These are phyloP conservation scores for Acleris sparsana DNA, from an alignment of 2,888 invertebrate species.

Conservation along the genomic window DNA sequence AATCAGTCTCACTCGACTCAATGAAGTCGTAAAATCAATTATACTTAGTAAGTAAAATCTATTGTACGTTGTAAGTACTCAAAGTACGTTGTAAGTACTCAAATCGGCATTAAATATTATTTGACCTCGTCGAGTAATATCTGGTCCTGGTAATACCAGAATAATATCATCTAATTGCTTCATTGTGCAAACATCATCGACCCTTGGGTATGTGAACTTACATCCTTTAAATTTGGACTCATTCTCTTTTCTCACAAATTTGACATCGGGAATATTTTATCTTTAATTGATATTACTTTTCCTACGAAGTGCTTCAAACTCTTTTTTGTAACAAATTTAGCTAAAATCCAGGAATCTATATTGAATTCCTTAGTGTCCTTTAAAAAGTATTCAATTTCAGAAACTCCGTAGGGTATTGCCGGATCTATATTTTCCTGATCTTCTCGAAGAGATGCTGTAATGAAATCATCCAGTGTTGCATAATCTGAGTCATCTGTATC, in stretches of 20 bases:
- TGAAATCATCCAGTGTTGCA: conserved; percentile 19
- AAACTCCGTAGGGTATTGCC: not conserved
- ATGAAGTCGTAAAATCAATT: no score
- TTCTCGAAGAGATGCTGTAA: conserved; percentile 3
- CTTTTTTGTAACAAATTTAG: no score
- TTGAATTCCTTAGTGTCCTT: no score
- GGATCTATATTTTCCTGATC: conserved; percentile 29
- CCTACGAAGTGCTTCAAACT: no score
- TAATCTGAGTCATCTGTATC: conserved; percentile 24
- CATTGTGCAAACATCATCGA: conserved; percentile 38
- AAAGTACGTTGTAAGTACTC: conserved; percentile 5
- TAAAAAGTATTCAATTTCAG: no score
- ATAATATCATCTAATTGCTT: conserved; percentile 33
- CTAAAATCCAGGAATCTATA: no score
- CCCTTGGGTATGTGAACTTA: conserved; percentile 36
- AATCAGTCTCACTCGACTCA: no score
- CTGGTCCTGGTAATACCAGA: conserved; percentile 34
- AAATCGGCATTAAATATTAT: conserved; percentile 34
- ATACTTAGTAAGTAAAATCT: no score
- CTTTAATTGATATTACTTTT: no score
- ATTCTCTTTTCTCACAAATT: no score
- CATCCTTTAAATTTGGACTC: not conserved
- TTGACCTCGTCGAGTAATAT: conserved; percentile 32
- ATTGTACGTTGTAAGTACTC: not conserved
- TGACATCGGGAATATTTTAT: no score